Conservation (phyloP, 2,113 vertebrate genomes). For the Chaetodon auriga region DNA sequence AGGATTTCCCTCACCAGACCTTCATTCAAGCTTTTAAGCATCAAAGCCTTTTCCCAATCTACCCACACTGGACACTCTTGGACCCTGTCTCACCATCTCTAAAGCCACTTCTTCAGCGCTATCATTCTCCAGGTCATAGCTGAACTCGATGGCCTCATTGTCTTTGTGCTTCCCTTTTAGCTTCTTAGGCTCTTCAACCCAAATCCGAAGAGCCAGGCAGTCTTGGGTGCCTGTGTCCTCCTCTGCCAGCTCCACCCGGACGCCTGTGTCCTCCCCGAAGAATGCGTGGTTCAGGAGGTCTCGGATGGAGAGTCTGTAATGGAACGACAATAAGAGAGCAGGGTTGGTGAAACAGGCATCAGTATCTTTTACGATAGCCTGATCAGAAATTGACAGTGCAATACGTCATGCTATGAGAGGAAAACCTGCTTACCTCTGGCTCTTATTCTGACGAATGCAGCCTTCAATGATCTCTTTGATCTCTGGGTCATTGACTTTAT, state of each 20-base stretch:
- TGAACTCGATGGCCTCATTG: constrained; percentile 98
- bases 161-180: constrained; percentile 98
- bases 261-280: constrained; percentile 95
- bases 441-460: constrained; percentile 94
- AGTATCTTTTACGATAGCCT: not conserved
- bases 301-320: constrained; percentile 88
- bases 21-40: constrained; percentile 17
- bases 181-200: constrained; percentile 97
- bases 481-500: constrained; percentile 95
- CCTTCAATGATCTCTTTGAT: constrained; percentile 97
- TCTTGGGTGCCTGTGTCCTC: constrained; percentile 88
- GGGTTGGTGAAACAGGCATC: not conserved
- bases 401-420: not conserved
- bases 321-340: not conserved
- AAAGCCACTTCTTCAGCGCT: constrained; percentile 93
- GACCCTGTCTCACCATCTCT: constrained; percentile 90
- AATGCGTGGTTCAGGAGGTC: constrained; percentile 92
- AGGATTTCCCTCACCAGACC: constrained; percentile 4
- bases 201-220: constrained; percentile 91
- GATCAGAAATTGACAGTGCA: not conserved
- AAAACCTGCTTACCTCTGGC: constrained; percentile 86
- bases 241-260: constrained; percentile 94
- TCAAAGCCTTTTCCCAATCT: constrained; percentile 13
- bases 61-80: not conserved
- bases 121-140: constrained; percentile 92